Evolutionary conservation across 2,113 vertebrate genomes (phyloP).

Genomic region (Gadus chalcogrammus): DNA sequence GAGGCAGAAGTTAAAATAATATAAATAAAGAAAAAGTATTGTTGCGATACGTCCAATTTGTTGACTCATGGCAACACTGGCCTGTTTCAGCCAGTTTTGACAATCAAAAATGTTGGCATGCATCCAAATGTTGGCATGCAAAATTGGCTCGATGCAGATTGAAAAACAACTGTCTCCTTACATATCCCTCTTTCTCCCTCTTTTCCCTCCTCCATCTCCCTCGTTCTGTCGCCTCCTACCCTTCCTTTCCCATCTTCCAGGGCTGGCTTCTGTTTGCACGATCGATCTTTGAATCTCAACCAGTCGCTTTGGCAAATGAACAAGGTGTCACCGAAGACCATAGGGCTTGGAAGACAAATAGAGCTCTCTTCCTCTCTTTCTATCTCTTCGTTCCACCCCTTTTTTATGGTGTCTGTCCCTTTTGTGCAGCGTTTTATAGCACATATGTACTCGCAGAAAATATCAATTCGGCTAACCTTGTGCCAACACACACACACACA

Average conservation of each 20-base stretch:
- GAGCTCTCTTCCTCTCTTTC: neutral
- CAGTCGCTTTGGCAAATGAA: constrained; percentile 63
- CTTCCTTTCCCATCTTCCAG: constrained; percentile 19
- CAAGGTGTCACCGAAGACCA: constrained; percentile 64
- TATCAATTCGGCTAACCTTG: constrained; percentile 8
- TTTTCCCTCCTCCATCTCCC: neutral
- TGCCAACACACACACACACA: constrained; percentile 2
- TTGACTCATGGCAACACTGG: too few relatives aligned
- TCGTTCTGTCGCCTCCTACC: neutral
- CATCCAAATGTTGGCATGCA: too few relatives aligned
- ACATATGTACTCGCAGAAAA: constrained; percentile 4
- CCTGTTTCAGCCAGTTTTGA: too few relatives aligned
- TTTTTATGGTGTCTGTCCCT: too few relatives aligned
- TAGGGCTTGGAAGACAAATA: constrained; percentile 51
- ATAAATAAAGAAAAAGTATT: too few relatives aligned
- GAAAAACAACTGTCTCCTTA: too few relatives aligned
- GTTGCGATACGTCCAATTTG: too few relatives aligned
- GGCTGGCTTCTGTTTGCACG: constrained; percentile 50
- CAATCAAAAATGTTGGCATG: too few relatives aligned
- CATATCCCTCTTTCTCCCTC: neutral
- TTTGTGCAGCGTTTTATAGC: too few relatives aligned
- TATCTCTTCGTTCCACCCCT: too few relatives aligned
- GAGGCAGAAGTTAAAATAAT: too few relatives aligned
- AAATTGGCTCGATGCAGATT: too few relatives aligned
- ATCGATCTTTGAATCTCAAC: constrained; percentile 67